Evolutionary conservation across 1,140 invertebrate species (phyloP).

Genomic region (Venustaconcha ellipsiformis): DNA sequence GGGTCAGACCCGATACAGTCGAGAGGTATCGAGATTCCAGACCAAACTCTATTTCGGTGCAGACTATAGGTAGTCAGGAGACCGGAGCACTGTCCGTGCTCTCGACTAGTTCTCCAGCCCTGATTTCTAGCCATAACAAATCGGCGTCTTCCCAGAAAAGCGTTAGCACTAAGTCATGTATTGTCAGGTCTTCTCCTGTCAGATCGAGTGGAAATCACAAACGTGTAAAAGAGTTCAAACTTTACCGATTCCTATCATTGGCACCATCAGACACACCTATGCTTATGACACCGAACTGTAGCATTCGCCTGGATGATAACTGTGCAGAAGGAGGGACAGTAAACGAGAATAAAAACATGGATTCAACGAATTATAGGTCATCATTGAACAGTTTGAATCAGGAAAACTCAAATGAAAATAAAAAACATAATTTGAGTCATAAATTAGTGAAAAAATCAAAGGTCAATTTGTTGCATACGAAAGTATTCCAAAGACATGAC

Average conservation of each 20-base stretch:
- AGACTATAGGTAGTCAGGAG: constrained; percentile 1
- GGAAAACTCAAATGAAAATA: no score
- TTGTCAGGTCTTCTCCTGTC: constrained; percentile 16
- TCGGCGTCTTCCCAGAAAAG: neutral
- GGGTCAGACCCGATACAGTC: constrained; percentile 1
- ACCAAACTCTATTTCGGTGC: neutral
- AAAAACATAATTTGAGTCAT: no score
- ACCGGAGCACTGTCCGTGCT: constrained; percentile 26
- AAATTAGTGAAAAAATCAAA: neutral
- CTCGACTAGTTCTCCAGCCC: constrained; percentile 33
- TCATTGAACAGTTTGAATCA: no score
- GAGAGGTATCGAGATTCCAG: neutral
- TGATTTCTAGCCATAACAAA: constrained; percentile 7
- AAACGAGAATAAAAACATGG: constrained; percentile 1
- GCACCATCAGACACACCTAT: constrained; percentile 10
- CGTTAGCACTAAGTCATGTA: constrained; percentile 22
- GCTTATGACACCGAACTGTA: no score
- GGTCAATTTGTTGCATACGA: constrained; percentile 30
- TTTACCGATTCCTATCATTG: constrained; percentile 42
- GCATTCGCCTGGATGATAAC: neutral
- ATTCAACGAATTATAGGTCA: neutral
- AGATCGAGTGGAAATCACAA: constrained; percentile 19
- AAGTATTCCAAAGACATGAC: neutral
- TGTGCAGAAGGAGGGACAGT: neutral
- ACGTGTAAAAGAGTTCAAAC: constrained; percentile 39